Base-by-base conservation (phyloP, 2,888 invertebrate species). In the Alloplasta piceator region DNA sequence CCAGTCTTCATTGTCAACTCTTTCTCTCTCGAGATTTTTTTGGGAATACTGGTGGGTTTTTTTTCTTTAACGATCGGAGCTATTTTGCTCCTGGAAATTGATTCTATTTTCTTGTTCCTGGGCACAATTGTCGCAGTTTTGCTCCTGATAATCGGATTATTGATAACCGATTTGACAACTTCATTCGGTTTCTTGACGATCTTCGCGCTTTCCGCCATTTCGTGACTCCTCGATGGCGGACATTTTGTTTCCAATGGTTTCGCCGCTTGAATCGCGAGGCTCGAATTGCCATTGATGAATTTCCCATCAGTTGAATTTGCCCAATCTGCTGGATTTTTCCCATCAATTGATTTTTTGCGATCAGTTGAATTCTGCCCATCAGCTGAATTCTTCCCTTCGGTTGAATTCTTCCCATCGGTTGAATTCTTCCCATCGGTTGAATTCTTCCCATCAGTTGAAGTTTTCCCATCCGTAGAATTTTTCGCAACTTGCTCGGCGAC, bases 401-500 rank as follows among this genome's bases (percentile, higher is more conserved):
- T 26, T 1, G 26, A 26, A 26, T 26, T 26, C 3, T 26, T 26
- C 26, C 26, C 3, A 26, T 26, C 26, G 26, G 26, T 26, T 26
- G 26, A 26, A 26, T 26, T 26, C 3, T 26, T 26, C 26, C 26
- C 26, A 26, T 26, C 26, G 3, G 26, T 26, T 26, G 26, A 26
- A 26, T 26, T 26, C 3, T 26, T 26, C 26, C 26, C 26, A 26
- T 26, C 26, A 26, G 26, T 26, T 26, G 26, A 2, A 26, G 26
- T 26, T 26, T 26, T 3, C 26, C 26, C 26, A 26, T 26, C 41
- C 0, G 58, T 6, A n/a, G 85, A 74, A 66, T 83, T 84, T 10
- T 75, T 84, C 6, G 80, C 60, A 6, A 81, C 82, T 63, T 83
- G 80, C 5, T 72, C 79, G 6, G 82, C 78, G 1, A 50, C 78